These are phyloP conservation scores for Byasa hedistus DNA, from an alignment of 2,888 invertebrate species.

Conservation along the genomic window DNA sequence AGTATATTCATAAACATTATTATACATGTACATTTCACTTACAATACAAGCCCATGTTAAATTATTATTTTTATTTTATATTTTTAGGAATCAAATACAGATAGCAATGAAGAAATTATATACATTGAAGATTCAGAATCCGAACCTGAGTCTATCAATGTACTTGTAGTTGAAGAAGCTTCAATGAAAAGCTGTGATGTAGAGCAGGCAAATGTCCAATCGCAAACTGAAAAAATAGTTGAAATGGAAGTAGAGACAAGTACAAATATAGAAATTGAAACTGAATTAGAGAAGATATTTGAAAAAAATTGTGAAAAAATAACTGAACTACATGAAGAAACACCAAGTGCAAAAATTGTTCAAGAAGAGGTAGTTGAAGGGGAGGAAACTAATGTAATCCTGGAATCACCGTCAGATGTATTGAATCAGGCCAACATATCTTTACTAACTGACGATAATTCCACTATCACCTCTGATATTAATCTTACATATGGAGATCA, in stretches of 20 bases:
- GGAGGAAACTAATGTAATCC: conserved; percentile 13
- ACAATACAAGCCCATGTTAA: neutral
- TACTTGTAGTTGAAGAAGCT: conserved; percentile 42
- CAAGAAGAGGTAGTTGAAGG: conserved; percentile 18
- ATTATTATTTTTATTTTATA: neutral
- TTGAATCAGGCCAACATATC: conserved; percentile 58
- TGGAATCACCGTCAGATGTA: conserved; percentile 40
- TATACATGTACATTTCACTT: neutral
- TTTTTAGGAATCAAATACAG: conserved; percentile 41
- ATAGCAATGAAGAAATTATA: conserved; percentile 50
- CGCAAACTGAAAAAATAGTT: conserved; percentile 29
- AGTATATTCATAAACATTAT: conserved; percentile 30
- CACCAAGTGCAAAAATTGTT: conserved; percentile 12
- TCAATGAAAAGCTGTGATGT: conserved; percentile 31
- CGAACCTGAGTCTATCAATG: conserved; percentile 40
- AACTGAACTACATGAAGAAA: conserved; percentile 17
- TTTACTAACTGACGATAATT: conserved; percentile 68
- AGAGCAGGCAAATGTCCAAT: conserved; percentile 25
- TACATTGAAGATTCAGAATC: conserved; percentile 54
- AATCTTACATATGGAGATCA: conserved; percentile 60
- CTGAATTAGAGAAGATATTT: conserved; percentile 24
- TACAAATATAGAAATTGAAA: conserved; percentile 21
- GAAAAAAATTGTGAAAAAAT: conserved; percentile 15
- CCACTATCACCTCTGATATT: conserved; percentile 48
- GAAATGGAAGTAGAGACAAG: conserved; percentile 27